phyloP scores from a whole-genome alignment of 2,888 invertebrate species.

The Eueremaeus valkanovi region DNA sequence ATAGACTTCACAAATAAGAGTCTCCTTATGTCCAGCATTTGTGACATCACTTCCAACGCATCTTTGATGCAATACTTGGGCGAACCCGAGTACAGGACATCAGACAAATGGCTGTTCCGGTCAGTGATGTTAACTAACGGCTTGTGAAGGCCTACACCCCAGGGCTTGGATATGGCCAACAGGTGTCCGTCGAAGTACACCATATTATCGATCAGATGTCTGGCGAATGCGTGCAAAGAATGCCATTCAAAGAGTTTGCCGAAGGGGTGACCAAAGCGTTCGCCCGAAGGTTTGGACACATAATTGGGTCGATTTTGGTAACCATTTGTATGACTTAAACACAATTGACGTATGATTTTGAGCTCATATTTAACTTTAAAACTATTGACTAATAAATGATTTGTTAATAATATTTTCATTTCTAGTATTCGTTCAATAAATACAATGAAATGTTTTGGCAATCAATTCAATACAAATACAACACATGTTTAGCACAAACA shows the following conservation, averaged over 20 bases:
- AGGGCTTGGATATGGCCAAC: constrained; percentile 41
- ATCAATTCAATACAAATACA: too few species aligned
- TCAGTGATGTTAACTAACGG: neutral
- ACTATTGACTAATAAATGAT: too few species aligned
- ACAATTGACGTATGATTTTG: too few species aligned
- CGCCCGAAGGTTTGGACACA: neutral
- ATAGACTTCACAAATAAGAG: constrained; percentile 37
- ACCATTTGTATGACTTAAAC: too few species aligned
- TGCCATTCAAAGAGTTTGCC: constrained; percentile 37
- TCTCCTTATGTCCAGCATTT: neutral
- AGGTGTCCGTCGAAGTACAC: constrained; percentile 35
- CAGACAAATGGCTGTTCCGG: neutral
- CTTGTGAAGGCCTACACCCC: constrained; percentile 35
- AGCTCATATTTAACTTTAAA: too few species aligned
- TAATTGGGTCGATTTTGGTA: too few species aligned
- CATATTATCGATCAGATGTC: constrained; percentile 29
- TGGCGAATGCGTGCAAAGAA: constrained; percentile 12
- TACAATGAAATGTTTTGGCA: too few species aligned
- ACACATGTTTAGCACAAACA: too few species aligned
- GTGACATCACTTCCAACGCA: constrained; percentile 2
- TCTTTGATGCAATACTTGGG: constrained; percentile 3
- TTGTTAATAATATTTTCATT: too few species aligned
- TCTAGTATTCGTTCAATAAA: too few species aligned
- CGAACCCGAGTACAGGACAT: neutral
- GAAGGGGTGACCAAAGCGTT: constrained; percentile 10